A percentile compares a stretch with the other conserved stretches of the same genome.
phyloP scores from a whole-genome alignment of 2,797 vertebrate genomes.

The Cyprinodon diabolis region DNA sequence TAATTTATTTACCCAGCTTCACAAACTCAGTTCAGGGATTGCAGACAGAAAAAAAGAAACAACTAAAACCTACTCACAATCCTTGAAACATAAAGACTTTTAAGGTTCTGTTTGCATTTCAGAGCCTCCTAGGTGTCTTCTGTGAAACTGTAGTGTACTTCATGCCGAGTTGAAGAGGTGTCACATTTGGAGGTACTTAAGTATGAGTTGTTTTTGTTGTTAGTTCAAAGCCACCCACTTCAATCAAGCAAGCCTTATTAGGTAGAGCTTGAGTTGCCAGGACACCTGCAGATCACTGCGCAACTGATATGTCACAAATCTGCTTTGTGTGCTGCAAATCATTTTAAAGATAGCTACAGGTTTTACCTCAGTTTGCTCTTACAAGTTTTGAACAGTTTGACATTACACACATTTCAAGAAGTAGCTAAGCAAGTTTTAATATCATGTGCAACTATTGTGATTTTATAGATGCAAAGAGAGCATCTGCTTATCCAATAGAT shows the following conservation, averaged over 20 bases:
- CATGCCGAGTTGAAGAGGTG: slow-evolving; percentile 76
- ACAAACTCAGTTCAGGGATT: slow-evolving; percentile 54
- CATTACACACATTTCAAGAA: slow-evolving; percentile 44
- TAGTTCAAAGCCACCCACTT: slow-evolving; percentile 75
- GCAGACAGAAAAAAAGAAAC: slow-evolving; percentile 58
- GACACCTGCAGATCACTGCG: slow-evolving; percentile 75
- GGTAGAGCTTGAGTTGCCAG: slow-evolving; percentile 73
- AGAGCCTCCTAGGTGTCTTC: slow-evolving; percentile 76
- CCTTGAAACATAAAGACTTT: slow-evolving; percentile 68
- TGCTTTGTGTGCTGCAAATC: slow-evolving; percentile 64
- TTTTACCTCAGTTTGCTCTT: slow-evolving; percentile 41
- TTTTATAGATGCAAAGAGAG: slow-evolving; percentile 34
- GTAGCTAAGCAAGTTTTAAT: slow-evolving; percentile 43
- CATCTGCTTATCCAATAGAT: slow-evolving; percentile 36
- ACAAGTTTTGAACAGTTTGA: slow-evolving; percentile 49
- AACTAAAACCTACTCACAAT: slow-evolving; percentile 67
- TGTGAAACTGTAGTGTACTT: slow-evolving; percentile 74
- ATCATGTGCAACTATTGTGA: slow-evolving; percentile 43
- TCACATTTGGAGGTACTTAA: slow-evolving; percentile 78
- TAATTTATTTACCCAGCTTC: slow-evolving; percentile 67
- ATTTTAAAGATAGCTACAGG: slow-evolving; percentile 62
- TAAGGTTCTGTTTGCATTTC: slow-evolving; percentile 77
- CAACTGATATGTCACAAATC: slow-evolving; percentile 64
- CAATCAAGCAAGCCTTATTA: slow-evolving; percentile 74
- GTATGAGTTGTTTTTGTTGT: slow-evolving; percentile 74